Evolutionary conservation across 2,888 invertebrate species (phyloP).

Genomic region (Pachliopta kotzebuea): DNA sequence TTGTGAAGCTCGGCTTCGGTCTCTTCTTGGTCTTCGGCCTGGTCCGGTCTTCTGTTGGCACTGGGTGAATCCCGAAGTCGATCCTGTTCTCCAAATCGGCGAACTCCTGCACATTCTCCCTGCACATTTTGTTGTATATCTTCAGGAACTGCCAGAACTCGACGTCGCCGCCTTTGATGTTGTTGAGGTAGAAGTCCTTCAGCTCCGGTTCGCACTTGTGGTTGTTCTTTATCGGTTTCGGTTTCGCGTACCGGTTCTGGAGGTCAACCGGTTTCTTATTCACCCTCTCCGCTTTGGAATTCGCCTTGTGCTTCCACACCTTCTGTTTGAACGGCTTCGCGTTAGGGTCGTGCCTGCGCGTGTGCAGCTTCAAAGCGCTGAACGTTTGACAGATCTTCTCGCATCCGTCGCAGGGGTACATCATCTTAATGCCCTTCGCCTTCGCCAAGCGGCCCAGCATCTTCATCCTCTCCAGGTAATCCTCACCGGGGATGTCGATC

Average conservation of each 20-base stretch:
- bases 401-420: constrained; percentile 61
- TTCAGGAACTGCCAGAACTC: constrained; percentile 72
- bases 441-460: constrained; percentile 48
- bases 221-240: constrained; percentile 55
- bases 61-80: constrained; percentile 54
- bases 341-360: constrained; percentile 52
- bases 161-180: constrained; percentile 60
- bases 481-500: constrained; percentile 35
- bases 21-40: constrained; percentile 6
- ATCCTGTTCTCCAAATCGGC: constrained; percentile 50
- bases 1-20: not conserved
- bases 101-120: constrained; percentile 58
- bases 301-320: constrained; percentile 52
- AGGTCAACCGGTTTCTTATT: constrained; percentile 7
- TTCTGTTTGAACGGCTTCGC: constrained; percentile 57
- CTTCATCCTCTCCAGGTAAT: constrained; percentile 51
- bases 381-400: constrained; percentile 60
- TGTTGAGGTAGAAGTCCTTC: constrained; percentile 57
- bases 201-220: constrained; percentile 62
- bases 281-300: constrained; percentile 16
- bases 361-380: constrained; percentile 56
- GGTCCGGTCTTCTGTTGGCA: constrained; percentile 12
- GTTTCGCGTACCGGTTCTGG: constrained; percentile 45
- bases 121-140: constrained; percentile 61
- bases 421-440: constrained; percentile 47